phyloP scores from a whole-genome alignment of 1,140 invertebrate genomes.

The Brachionus plicatilis region DNA sequence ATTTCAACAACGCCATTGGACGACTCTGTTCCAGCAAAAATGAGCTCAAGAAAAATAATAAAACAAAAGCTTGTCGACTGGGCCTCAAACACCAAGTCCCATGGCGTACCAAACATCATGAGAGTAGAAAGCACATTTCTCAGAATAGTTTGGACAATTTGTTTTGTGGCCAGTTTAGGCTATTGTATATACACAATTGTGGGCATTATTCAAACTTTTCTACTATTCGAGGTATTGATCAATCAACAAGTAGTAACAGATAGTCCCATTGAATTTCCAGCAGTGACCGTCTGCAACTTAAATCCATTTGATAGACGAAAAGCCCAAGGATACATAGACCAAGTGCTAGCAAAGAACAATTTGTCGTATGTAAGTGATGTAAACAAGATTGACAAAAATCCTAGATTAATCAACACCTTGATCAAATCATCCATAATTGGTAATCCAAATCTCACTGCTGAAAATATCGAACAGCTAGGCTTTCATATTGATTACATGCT shows the following conservation, averaged over 20 bases:
- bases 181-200: slow-evolving; percentile 30
- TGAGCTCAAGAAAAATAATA: background rate
- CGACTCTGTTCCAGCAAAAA: background rate
- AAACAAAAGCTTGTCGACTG: background rate
- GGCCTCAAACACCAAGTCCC: background rate
- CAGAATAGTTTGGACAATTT: slow-evolving; percentile 13
- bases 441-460: background rate
- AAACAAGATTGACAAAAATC: slow-evolving; percentile 21
- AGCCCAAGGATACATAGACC: slow-evolving; percentile 42
- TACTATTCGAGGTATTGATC: slow-evolving; percentile 14
- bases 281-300: slow-evolving; percentile 54
- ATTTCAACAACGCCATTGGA: background rate
- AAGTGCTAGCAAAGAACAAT: slow-evolving; percentile 43
- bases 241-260: slow-evolving; percentile 27
- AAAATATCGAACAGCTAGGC: background rate
- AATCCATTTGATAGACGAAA: slow-evolving; percentile 47
- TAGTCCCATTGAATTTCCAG: slow-evolving; percentile 50
- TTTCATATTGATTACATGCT: slow-evolving; percentile 38
- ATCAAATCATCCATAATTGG: slow-evolving; percentile 26
- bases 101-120: slow-evolving; percentile 26
- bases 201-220: background rate
- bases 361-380: slow-evolving; percentile 38
- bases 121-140: background rate
- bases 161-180: background rate
- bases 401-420: slow-evolving; percentile 41